Evolutionary conservation across 2,113 vertebrate genomes (phyloP).

Genomic region (Junco hyemalis): DNA sequence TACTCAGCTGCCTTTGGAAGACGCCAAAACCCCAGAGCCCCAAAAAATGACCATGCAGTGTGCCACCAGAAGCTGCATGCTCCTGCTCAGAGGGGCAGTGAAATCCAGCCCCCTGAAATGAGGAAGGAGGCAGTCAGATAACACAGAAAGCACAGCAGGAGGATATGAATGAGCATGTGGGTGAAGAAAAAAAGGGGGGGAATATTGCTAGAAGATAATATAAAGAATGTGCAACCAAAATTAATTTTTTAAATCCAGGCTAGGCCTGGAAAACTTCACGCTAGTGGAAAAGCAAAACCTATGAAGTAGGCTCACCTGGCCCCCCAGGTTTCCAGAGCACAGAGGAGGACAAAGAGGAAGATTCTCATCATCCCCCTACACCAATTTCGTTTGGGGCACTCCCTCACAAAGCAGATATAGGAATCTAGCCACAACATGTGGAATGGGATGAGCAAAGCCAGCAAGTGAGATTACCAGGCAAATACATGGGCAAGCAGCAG

Average conservation of each 20-base stretch:
- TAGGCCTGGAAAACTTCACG: neutral
- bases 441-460: neutral
- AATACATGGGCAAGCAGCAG: neutral
- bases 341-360: neutral
- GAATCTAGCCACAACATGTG: neutral
- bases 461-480: neutral
- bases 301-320: neutral
- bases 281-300: neutral
- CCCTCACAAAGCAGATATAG: neutral
- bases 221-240: neutral
- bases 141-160: accelerated
- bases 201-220: neutral
- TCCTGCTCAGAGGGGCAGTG: neutral
- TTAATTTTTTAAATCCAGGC: neutral
- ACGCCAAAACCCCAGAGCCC: neutral
- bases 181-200: accelerated
- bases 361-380: accelerated
- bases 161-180: accelerated
- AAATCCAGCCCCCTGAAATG: neutral
- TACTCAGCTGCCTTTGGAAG: neutral
- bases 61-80: neutral
- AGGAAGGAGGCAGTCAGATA: neutral
- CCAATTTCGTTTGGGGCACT: accelerated
- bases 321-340: neutral
- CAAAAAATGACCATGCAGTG: neutral